phyloP scores from a whole-genome alignment of 2,888 invertebrate genomes.

The Terebella lapidaria region DNA sequence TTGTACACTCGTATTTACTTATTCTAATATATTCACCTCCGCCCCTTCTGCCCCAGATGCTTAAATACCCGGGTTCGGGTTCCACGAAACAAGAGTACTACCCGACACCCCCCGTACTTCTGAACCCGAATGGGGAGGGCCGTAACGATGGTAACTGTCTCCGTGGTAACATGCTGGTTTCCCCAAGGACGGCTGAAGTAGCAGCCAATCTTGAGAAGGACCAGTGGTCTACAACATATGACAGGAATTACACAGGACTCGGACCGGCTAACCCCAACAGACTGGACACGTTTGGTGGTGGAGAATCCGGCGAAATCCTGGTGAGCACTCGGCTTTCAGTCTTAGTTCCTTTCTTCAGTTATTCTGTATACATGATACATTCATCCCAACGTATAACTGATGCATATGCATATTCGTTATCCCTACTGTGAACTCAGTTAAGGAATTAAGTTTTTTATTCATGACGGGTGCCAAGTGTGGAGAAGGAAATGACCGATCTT shows the following conservation, averaged over 20 bases:
- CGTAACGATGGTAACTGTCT: constrained; percentile 20
- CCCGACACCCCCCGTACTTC: constrained; percentile 41
- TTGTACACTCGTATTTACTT: background rate
- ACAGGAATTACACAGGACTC: constrained; percentile 38
- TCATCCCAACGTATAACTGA: no score
- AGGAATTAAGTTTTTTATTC: no score
- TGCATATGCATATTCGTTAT: no score
- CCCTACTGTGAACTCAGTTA: no score
- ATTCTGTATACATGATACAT: no score
- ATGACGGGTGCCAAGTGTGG: no score
- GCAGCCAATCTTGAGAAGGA: constrained; percentile 43
- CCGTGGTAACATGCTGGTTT: constrained; percentile 23
- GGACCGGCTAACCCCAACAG: constrained; percentile 41
- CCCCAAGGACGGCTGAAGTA: constrained; percentile 35
- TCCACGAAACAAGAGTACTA: constrained; percentile 29
- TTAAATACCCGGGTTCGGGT: background rate
- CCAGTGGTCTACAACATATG: constrained; percentile 47
- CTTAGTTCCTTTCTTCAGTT: no score
- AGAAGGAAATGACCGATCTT: no score
- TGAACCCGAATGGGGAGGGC: constrained; percentile 39
- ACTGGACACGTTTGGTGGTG: constrained; percentile 36
- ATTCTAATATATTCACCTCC: background rate
- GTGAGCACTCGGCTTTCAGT: constrained; percentile 26
- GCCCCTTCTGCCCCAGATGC: background rate
- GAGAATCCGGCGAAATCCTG: constrained; percentile 36